These are phyloP conservation scores for Tetrax tetrax DNA, from an alignment of 2,113 vertebrate species.

Conservation along the genomic window DNA sequence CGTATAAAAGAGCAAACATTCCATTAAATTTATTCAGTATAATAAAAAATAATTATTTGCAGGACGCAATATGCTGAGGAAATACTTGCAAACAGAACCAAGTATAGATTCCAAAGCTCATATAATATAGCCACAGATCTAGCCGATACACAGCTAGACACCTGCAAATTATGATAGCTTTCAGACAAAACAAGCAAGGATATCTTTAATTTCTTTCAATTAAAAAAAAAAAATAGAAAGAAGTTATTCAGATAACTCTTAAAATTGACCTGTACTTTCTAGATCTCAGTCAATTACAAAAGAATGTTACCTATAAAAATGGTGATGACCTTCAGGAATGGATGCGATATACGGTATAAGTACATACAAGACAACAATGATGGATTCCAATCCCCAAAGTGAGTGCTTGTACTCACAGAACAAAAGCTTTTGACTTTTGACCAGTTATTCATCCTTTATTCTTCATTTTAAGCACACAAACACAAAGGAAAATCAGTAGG, in stretches of 20 bases:
- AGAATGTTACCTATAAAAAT: neutral
- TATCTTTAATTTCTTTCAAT: neutral
- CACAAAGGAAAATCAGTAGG: neutral
- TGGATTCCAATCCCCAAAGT: neutral
- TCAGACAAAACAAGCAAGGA: neutral
- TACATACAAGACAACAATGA: neutral
- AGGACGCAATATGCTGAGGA: neutral
- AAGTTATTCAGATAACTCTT: neutral
- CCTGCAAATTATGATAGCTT: neutral
- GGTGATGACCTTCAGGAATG: neutral
- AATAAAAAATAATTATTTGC: constrained; percentile 20
- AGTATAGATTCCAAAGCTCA: neutral
- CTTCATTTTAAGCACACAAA: neutral
- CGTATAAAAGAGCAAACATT: neutral
- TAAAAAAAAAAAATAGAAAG: neutral
- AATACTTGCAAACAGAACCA: neutral
- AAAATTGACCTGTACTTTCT: neutral
- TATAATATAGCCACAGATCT: neutral
- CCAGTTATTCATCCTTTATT: neutral
- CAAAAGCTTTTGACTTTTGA: neutral
- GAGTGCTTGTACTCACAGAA: neutral
- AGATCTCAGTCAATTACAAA: neutral
- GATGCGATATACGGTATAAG: neutral
- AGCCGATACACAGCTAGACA: neutral
- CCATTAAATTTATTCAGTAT: neutral